Evolutionary conservation across 2,113 vertebrate genomes (phyloP).

Genomic region (Ursus arctos): DNA sequence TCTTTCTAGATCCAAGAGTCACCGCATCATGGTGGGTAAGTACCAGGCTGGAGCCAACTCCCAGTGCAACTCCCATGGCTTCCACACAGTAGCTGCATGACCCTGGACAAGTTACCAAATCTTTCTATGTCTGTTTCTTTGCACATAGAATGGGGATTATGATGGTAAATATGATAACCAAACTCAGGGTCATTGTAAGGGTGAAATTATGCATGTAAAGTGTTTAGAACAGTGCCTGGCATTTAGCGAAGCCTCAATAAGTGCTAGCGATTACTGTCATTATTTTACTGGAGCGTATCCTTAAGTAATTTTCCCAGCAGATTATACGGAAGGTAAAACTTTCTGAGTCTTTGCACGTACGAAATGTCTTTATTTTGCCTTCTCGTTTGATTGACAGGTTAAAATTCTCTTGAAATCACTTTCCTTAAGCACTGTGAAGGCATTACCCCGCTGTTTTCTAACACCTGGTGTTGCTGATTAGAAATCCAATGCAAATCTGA

Average conservation of each 20-base stretch:
- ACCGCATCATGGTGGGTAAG: background rate
- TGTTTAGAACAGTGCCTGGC: background rate
- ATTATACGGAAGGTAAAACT: background rate
- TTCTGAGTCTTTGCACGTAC: background rate
- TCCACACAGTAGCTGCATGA: background rate
- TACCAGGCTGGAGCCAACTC: background rate
- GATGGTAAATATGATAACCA: background rate
- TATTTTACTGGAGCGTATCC: background rate
- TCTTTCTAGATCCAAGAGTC: background rate
- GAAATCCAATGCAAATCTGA: background rate
- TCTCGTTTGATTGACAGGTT: background rate
- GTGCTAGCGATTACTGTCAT: background rate
- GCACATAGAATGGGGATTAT: background rate
- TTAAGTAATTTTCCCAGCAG: background rate
- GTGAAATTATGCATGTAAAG: background rate
- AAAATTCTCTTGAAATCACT: background rate
- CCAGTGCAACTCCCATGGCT: background rate
- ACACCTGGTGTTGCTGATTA: background rate
- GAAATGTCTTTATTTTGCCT: background rate
- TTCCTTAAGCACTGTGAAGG: background rate
- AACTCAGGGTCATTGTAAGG: background rate
- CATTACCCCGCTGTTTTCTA: background rate
- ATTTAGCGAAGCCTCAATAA: background rate
- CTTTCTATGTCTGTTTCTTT: background rate
- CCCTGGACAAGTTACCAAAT: background rate